Evolutionary conservation across 2,797 vertebrate species (phyloP), one percentile per base, ranked within the genome.

Genomic region (Spheniscus humboldti): DNA sequence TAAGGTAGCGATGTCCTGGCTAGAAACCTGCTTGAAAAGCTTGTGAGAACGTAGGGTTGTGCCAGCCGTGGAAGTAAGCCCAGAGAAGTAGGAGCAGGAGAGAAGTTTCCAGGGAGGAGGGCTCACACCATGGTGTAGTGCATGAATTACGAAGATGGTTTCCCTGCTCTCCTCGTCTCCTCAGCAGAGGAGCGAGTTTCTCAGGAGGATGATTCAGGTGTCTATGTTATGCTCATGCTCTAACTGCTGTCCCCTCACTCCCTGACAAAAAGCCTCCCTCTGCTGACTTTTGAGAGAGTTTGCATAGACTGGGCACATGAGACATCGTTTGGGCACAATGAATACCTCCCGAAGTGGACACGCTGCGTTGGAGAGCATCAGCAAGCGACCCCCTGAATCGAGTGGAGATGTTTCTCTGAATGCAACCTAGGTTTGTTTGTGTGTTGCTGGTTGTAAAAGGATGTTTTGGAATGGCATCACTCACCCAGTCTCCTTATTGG

Each of bases 301-400:
- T 63, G 17, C 10, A 13, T 55, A 73, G 82, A 18, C 10, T 3
- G 7, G 30, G 22, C 13, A 25, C 45, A 4, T 33, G 30, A 48
- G 19, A 24, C 13, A 18, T 4, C 3, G 2, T 45, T 45, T 56
- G 48, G 33, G 43, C 60, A 37, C 56, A 2, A 2, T 3, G 10
- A 6, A 3, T 25, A n/a, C 17, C 50, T 53, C 31, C 39, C 30
- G 31, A 68, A 47, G 62, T 1, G 45, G 33, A 57, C 23, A 22
- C 1, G 2, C 18, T 48, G 15, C 8, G 0, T 8, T 30, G 62
- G 52, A 86, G 37, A 67, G 6, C 56, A n/a, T 22, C 33, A 60
- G 63, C 19, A 8, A 37, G 28, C 0, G 10, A 41, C 20, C 11
- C 28, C 22, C 53, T 27, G 52, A 41, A 47, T 25, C 0, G 3